phyloP scores from a whole-genome alignment of 2,797 vertebrate genomes.

The Spinus olivaceus region DNA sequence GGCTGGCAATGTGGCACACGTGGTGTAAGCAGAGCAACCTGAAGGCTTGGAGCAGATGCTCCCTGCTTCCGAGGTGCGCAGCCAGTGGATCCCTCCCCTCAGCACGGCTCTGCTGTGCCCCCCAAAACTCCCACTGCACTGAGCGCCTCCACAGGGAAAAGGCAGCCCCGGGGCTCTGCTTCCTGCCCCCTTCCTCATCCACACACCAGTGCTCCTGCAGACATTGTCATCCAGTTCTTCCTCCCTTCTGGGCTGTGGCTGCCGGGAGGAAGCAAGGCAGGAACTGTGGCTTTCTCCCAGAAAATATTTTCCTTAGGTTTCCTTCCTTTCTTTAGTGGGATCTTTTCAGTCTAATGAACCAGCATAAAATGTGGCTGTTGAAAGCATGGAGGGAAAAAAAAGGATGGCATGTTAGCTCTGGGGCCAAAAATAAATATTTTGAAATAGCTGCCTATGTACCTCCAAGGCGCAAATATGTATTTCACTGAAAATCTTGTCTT shows the following conservation, averaged over 20 bases:
- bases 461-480: background rate
- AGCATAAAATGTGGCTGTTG: background rate
- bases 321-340: background rate
- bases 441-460: background rate
- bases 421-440: background rate
- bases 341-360: background rate
- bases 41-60: background rate
- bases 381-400: accelerated
- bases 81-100: accelerated
- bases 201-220: background rate
- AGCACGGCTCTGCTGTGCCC: accelerated
- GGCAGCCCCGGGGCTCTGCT: background rate
- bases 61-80: accelerated
- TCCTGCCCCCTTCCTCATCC: background rate
- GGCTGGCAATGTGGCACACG: background rate
- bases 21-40: background rate
- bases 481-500: background rate
- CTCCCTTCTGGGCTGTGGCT: background rate
- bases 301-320: background rate
- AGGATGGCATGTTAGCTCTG: background rate
- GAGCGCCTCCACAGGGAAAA: background rate
- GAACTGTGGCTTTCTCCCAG: background rate
- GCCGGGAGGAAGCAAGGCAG: accelerated
- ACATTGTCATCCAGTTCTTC: background rate
- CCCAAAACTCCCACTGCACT: background rate